Percentiles rank a stretch among this genome's conserved stretches.
These are phyloP conservation scores for Peromyscus melanophrys DNA, from an alignment of 2,797 vertebrate genomes.

Conservation along the genomic window DNA sequence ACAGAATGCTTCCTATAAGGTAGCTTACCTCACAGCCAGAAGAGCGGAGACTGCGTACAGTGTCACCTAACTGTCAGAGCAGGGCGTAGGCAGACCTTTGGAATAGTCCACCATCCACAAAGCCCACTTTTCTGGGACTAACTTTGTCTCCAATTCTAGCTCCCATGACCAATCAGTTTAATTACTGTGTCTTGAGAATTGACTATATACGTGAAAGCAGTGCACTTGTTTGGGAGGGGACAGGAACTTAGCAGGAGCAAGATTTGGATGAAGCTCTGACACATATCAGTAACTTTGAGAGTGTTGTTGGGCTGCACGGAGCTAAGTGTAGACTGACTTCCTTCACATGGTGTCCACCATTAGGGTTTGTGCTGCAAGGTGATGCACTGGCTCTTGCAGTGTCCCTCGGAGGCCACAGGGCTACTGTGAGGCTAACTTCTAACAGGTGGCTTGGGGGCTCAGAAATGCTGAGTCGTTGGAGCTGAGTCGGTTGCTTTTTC, in stretches of 20 bases:
- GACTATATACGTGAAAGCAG: background rate
- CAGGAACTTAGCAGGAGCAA: background rate
- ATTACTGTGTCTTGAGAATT: conserved; percentile 43
- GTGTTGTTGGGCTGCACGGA: background rate
- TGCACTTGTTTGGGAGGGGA: background rate
- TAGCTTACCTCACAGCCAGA: conserved; percentile 3
- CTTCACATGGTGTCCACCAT: background rate
- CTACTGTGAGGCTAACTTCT: conserved; percentile 4
- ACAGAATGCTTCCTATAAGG: background rate
- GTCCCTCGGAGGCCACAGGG: background rate
- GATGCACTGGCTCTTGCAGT: background rate
- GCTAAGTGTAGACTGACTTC: background rate
- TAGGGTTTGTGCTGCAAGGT: background rate
- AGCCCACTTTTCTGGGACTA: background rate
- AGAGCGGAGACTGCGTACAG: background rate
- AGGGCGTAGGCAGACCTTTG: background rate
- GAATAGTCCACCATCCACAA: background rate
- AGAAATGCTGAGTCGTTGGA: conserved; percentile 2
- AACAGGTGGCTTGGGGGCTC: conserved; percentile 1
- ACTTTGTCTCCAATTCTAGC: conserved; percentile 11
- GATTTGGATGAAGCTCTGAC: background rate
- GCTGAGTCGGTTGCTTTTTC: conserved; percentile 4
- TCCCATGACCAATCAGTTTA: conserved; percentile 16
- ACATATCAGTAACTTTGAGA: background rate
- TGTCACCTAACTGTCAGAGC: background rate